Evolutionary conservation across 2,797 vertebrate species (phyloP), one percentile per base, ranked within the genome.

Genomic region (Lutjanus argentimaculatus): DNA sequence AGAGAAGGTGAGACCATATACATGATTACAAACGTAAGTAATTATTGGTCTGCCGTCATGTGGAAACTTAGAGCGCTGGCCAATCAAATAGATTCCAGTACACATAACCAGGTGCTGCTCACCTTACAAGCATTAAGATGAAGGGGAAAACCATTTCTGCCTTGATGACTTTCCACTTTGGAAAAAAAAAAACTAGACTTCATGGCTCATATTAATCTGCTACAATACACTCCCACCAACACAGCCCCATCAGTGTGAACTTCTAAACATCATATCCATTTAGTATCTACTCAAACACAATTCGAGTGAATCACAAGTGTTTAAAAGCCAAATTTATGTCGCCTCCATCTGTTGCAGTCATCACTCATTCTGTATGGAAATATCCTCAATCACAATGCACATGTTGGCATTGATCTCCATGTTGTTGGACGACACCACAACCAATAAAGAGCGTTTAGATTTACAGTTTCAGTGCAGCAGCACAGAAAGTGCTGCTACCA

Each of bases 221-320:
- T 67, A 64, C 74, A 66, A 25, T 67, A 74, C 57, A 65, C 36
- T 22, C 25, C 19, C 72, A 67, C 25, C 70, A 65, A 42, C 55
- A 52, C 67, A 67, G n/a, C 4, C 40, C 30, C 22, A 15, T 40
- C 19, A 49, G 67, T 56, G 64, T 55, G 1, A 67, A 52, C 67
- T 52, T 48, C 53, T 64, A 40, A 59, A 46, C 58, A 45, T 42
- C 16, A 59, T 12, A 8, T 36, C 16, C 2, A 48, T 25, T 21
- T 14, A 21, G 14, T 21, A 16, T 42, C 48, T 19, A 57, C 53
- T 58, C 43, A 25, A 17, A 25, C 9, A 22, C n/a, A 36, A 36
- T 36, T 36, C 4, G 4, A 36, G 6, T 36, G 30, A 36, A 36
- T 36, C 4, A 36, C 4, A 36, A 6, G 30, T 36, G 30, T 36